A percentile compares a stretch with the other conserved stretches of the same genome.
Evolutionary conservation across 2,797 vertebrate species (phyloP).

Genomic region (Brachymystax lenok): DNA sequence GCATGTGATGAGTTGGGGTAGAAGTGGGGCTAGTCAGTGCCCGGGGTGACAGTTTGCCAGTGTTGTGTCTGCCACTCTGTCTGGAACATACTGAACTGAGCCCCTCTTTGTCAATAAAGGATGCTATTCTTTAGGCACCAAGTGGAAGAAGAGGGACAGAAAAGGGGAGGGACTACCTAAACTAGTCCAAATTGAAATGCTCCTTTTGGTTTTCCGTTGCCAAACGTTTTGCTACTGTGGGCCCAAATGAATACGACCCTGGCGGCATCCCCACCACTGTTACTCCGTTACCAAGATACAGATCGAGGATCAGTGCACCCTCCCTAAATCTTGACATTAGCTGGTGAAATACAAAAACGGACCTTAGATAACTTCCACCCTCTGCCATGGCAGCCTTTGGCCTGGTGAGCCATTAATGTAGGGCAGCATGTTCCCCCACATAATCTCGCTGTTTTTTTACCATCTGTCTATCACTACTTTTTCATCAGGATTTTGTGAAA

Average conservation of each 20-base stretch:
- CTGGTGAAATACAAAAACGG: background rate
- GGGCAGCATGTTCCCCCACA: slow-evolving; percentile 40
- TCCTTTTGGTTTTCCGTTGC: no score
- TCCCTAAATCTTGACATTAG: background rate
- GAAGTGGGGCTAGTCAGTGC: slow-evolving; percentile 21
- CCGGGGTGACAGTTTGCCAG: background rate
- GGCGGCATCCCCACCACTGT: slow-evolving; percentile 10
- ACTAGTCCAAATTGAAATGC: no score
- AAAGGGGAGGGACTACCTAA: no score
- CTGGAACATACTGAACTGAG: slow-evolving; percentile 32
- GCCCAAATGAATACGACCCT: background rate
- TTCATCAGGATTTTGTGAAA: slow-evolving; percentile 65
- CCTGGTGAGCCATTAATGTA: slow-evolving; percentile 37
- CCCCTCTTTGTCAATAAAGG: no score
- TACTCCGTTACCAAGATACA: slow-evolving; percentile 8
- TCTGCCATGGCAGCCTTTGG: slow-evolving; percentile 24
- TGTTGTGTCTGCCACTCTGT: slow-evolving; percentile 48
- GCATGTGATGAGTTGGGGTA: slow-evolving; percentile 37
- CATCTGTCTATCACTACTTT: slow-evolving; percentile 28
- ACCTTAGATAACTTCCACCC: slow-evolving; percentile 5
- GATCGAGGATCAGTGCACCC: background rate
- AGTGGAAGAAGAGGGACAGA: no score
- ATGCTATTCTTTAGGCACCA: no score
- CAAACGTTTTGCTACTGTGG: background rate
- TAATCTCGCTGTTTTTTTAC: slow-evolving; percentile 37